A percentile compares a stretch with the other conserved stretches of the same genome.
Conservation (phyloP, 2,113 vertebrate genomes). For the Brachirus orientalis region DNA sequence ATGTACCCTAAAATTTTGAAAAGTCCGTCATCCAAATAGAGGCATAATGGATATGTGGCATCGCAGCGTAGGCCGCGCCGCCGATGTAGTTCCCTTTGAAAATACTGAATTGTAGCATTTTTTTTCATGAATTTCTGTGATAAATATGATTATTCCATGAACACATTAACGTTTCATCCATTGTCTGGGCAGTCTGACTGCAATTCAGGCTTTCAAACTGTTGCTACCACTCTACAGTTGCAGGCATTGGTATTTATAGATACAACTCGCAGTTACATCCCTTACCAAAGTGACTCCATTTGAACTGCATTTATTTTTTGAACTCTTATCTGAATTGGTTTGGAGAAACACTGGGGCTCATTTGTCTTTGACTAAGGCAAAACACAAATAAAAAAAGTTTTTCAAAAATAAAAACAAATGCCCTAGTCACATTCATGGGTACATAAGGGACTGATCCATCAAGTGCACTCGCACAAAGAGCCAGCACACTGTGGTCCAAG, state of each 20-base stretch:
- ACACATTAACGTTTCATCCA: neutral
- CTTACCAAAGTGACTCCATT: conserved; percentile 33
- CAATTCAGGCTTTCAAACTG: conserved; percentile 29
- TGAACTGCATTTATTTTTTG: conserved; percentile 42
- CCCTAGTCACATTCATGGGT: conserved; percentile 46
- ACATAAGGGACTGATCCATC: conserved; percentile 68
- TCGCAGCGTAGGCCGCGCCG: too few species aligned
- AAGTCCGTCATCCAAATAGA: too few species aligned
- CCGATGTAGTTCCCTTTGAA: too few species aligned
- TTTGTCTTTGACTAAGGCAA: conserved; percentile 47
- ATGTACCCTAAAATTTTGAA: too few species aligned
- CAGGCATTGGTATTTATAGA: conserved; percentile 46
- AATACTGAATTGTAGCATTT: too few species aligned
- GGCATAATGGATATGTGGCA: too few species aligned
- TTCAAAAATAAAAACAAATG: conserved; percentile 28
- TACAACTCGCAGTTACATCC: neutral
- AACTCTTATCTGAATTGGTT: conserved; percentile 36
- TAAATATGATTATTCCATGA: neutral
- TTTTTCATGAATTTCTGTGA: neutral
- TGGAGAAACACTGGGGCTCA: conserved; percentile 39
- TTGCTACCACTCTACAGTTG: conserved; percentile 36
- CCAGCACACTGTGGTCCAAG: conserved; percentile 41
- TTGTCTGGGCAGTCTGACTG: neutral
- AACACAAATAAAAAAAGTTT: conserved; percentile 42
- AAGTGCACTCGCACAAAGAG: conserved; percentile 44